Conservation (phyloP, 2,888 invertebrate genomes). For the Heteromyza rotundicornis region DNA sequence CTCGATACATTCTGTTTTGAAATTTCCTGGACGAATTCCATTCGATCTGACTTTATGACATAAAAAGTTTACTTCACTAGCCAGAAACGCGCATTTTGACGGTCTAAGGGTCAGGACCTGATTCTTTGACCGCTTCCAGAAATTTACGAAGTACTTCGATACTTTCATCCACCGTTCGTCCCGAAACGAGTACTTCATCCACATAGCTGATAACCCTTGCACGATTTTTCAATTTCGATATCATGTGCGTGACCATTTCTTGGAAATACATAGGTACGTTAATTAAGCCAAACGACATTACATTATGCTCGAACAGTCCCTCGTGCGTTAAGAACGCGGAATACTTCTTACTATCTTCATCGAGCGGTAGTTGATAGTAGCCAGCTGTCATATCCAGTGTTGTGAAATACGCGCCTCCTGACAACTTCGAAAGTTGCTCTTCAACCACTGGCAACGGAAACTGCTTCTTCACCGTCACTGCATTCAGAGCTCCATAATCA, state of each 20-base stretch:
- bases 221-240: neutral
- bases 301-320: conserved; percentile 43
- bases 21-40: conserved; percentile 12
- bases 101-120: conserved; percentile 21
- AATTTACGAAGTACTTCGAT: conserved; percentile 11
- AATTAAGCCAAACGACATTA: conserved; percentile 52
- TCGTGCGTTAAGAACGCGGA: conserved; percentile 48
- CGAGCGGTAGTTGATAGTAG: conserved; percentile 25
- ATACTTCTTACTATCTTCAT: conserved; percentile 35
- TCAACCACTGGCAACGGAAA: conserved; percentile 25
- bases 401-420: conserved; percentile 39
- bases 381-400: conserved; percentile 43
- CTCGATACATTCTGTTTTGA: conserved; percentile 20
- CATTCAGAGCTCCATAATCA: conserved; percentile 24
- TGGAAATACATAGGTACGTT: too few relatives aligned
- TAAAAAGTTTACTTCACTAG: conserved; percentile 13
- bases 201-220: neutral
- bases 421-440: conserved; percentile 26
- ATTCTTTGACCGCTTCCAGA: conserved; percentile 8
- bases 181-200: neutral
- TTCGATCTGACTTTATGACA: conserved; percentile 16
- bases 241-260: conserved; percentile 7
- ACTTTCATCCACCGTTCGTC: neutral
- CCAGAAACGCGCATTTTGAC: conserved; percentile 20
- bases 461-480: conserved; percentile 18